Conservation (phyloP, 2,113 vertebrate species). For the Andinoacara biseriatus region DNA sequence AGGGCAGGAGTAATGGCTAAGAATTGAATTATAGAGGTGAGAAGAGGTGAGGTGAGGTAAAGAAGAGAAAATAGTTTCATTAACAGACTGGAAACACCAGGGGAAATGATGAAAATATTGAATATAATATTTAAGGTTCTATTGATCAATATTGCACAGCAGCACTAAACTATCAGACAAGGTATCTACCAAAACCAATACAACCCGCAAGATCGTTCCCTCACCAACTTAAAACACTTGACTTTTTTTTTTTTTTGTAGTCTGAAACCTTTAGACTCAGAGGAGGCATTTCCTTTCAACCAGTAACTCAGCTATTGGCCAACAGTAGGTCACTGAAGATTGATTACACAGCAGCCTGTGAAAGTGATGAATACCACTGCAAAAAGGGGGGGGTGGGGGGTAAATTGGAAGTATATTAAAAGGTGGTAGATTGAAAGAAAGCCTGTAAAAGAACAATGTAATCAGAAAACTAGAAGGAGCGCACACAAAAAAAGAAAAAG, state of each 20-base stretch:
- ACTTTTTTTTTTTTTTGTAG: not conserved
- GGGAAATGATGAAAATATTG: not conserved
- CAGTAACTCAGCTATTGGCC: slow-evolving; percentile 41
- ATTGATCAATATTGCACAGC: not conserved
- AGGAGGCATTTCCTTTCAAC: slow-evolving; percentile 41
- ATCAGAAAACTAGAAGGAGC: slow-evolving; percentile 39
- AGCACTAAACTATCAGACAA: not conserved
- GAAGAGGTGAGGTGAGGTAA: not conserved
- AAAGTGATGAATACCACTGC: slow-evolving; percentile 61
- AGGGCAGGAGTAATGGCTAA: not conserved
- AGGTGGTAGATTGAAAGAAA: slow-evolving; percentile 61
- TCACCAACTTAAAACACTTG: not conserved
- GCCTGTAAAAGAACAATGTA: slow-evolving; percentile 51
- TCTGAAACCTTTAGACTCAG: slow-evolving; percentile 28
- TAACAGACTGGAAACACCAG: not conserved
- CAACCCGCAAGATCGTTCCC: not conserved
- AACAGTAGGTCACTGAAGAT: slow-evolving; percentile 50
- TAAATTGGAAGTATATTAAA: slow-evolving; percentile 65
- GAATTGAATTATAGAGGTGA: not conserved
- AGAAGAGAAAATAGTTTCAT: not conserved
- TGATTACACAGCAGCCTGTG: slow-evolving; percentile 63
- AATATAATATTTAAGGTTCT: not conserved
- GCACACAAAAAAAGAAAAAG: not conserved
- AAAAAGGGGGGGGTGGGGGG: not conserved
- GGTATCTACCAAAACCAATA: not conserved